Percentiles rank a stretch among this genome's conserved stretches.
Evolutionary conservation across 2,888 invertebrate species (phyloP).

Genomic region (Mythimna albipuncta): DNA sequence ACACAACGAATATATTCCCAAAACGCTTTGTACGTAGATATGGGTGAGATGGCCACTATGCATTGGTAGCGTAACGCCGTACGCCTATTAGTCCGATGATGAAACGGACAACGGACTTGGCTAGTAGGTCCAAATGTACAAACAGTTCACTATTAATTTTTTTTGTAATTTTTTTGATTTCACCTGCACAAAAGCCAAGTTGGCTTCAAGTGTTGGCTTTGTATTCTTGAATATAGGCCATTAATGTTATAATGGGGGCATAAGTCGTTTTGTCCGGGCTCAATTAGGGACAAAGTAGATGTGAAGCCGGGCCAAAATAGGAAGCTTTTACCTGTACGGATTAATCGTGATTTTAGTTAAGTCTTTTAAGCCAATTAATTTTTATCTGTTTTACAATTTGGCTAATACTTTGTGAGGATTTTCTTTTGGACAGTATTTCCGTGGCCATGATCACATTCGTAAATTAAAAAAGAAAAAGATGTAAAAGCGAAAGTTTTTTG

Average conservation of each 20-base stretch:
- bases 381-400: conserved; percentile 27
- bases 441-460: no score
- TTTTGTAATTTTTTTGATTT: conserved; percentile 20
- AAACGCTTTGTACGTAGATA: no score
- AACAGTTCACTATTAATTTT: background rate
- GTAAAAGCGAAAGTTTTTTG: no score
- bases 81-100: no score
- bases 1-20: no score
- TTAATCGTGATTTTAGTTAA: conserved; percentile 44
- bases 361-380: conserved; percentile 27
- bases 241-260: conserved; percentile 64
- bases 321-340: conserved; percentile 32
- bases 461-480: no score
- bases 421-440: no score
- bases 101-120: no score
- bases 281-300: conserved; percentile 69
- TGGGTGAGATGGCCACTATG: no score
- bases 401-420: conserved; percentile 11
- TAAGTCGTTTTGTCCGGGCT: conserved; percentile 68
- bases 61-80: no score
- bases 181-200: background rate
- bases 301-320: conserved; percentile 65
- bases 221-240: conserved; percentile 62
- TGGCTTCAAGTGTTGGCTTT: conserved; percentile 24
- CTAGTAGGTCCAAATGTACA: background rate